A percentile compares a stretch with the other conserved stretches of the same genome.
Evolutionary conservation across 2,888 invertebrate species (phyloP).

Genomic region (Hyppa rectilinea): DNA sequence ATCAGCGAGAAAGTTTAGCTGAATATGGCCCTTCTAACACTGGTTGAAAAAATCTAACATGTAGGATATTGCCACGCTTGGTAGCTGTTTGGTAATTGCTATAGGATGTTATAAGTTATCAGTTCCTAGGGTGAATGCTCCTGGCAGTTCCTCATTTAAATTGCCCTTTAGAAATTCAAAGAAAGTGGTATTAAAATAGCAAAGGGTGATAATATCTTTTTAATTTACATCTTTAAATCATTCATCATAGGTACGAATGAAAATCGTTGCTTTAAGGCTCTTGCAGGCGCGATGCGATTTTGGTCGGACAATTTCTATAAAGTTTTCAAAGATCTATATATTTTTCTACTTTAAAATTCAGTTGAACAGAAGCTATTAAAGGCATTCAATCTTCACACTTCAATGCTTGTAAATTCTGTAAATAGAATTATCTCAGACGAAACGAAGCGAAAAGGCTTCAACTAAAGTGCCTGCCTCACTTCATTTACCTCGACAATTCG

Average conservation of each 20-base stretch:
- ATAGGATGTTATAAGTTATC: constrained; percentile 30
- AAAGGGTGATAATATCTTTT: background rate
- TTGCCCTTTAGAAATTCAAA: constrained; percentile 4
- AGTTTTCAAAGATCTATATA: too few species aligned
- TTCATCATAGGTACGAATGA: background rate
- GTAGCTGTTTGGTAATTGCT: constrained; percentile 30
- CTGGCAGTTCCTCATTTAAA: constrained; percentile 16
- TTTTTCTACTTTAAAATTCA: too few species aligned
- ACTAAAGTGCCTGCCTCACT: background rate
- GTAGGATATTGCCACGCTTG: constrained; percentile 32
- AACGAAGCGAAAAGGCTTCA: background rate
- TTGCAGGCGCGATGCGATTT: too few species aligned
- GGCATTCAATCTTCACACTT: background rate
- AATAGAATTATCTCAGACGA: background rate
- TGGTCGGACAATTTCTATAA: too few species aligned
- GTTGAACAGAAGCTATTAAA: background rate
- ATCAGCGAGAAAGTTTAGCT: constrained; percentile 15
- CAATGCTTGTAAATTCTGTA: background rate
- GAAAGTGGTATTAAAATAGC: background rate
- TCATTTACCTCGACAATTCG: constrained; percentile 1
- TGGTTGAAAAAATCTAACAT: constrained; percentile 30
- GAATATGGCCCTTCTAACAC: constrained; percentile 29
- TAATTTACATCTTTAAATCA: background rate
- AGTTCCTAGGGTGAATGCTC: constrained; percentile 28
- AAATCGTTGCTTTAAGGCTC: too few species aligned